Evolutionary conservation across 2,113 vertebrate species (phyloP).

Genomic region (Psammodynastes pulverulentus): DNA sequence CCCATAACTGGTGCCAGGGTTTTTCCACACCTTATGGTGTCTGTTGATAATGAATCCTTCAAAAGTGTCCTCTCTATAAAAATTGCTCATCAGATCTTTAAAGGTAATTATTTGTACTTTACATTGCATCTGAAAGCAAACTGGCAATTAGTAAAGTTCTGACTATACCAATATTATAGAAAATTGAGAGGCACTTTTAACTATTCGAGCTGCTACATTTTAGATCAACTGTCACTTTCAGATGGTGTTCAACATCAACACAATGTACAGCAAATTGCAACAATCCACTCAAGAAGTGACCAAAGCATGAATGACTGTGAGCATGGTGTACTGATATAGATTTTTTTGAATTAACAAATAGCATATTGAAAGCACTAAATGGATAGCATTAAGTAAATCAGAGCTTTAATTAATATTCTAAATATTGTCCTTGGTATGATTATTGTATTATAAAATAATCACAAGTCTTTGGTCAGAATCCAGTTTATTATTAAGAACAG

Average conservation of each 20-base stretch:
- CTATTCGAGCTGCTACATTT: not conserved
- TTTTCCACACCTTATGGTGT: too few species aligned
- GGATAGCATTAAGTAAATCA: slow-evolving; percentile 32
- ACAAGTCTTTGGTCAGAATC: slow-evolving; percentile 33
- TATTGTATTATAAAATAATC: slow-evolving; percentile 30
- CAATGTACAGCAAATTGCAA: not conserved
- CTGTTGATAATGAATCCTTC: not conserved
- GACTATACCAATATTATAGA: not conserved
- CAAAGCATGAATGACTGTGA: not conserved
- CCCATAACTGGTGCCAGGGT: too few species aligned
- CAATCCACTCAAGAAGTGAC: not conserved
- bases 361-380: slow-evolving; percentile 26
- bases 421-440: slow-evolving; percentile 42
- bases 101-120: not conserved
- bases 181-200: not conserved
- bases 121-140: not conserved
- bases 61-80: not conserved
- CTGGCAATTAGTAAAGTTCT: not conserved
- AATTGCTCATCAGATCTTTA: not conserved
- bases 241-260: not conserved
- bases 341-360: not conserved
- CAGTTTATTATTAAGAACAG: slow-evolving; percentile 1
- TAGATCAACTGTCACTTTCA: not conserved
- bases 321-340: not conserved
- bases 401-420: slow-evolving; percentile 41